phyloP scores from a whole-genome alignment of 2,888 invertebrate species.

The Diabrotica balteata region DNA sequence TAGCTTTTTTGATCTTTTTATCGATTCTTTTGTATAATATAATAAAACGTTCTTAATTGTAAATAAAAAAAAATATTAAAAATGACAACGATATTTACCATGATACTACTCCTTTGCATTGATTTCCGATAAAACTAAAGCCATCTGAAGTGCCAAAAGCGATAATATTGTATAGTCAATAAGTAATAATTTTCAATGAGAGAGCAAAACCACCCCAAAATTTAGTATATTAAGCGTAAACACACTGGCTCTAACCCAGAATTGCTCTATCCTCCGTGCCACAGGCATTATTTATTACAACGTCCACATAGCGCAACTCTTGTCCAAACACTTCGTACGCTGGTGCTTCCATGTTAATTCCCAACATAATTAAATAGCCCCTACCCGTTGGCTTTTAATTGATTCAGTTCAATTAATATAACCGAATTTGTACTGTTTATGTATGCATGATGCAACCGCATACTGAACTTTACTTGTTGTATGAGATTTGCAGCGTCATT shows the following conservation, averaged over 20 bases:
- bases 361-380: slow-evolving; percentile 38
- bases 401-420: slow-evolving; percentile 39
- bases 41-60: no score
- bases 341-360: slow-evolving; percentile 39
- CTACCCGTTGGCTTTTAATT: slow-evolving; percentile 37
- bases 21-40: no score
- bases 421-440: slow-evolving; percentile 35
- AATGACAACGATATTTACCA: no score
- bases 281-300: slow-evolving; percentile 9
- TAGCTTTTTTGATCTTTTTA: no score
- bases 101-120: no score
- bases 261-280: neutral
- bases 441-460: slow-evolving; percentile 9
- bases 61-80: no score
- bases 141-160: no score
- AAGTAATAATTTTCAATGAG: neutral
- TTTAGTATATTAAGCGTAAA: neutral
- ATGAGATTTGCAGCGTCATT: no score
- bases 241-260: neutral
- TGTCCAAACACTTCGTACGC: slow-evolving; percentile 35
- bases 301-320: slow-evolving; percentile 26
- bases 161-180: neutral
- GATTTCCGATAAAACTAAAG: no score
- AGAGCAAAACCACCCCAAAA: neutral
- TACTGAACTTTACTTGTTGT: no score